A percentile compares a stretch with the other conserved stretches of the same genome.
phyloP scores from a whole-genome alignment of 1,140 invertebrate genomes.

The Pseudomyrmex pallidus region DNA sequence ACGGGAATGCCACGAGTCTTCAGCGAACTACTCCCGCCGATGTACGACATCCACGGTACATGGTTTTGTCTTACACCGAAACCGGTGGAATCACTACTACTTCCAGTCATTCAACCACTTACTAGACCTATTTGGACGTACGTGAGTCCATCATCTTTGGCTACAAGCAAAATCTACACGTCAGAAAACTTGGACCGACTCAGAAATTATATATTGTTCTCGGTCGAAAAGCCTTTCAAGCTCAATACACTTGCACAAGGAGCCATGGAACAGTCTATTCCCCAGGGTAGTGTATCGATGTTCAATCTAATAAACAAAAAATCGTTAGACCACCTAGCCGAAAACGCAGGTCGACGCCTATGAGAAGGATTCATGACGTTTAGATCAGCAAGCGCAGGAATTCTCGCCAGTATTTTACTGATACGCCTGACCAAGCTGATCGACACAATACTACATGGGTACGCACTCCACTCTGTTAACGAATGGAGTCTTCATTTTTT shows the following conservation, averaged over 20 bases:
- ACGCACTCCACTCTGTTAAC: neutral
- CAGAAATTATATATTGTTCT: conserved; percentile 20
- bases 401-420: neutral
- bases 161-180: conserved; percentile 32
- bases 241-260: neutral
- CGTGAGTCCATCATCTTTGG: neutral
- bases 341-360: neutral
- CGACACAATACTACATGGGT: neutral
- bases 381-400: neutral
- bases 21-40: neutral
- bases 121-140: neutral
- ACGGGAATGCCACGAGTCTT: neutral
- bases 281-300: neutral
- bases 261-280: neutral
- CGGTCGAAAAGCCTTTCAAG: neutral
- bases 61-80: neutral
- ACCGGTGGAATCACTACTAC: neutral
- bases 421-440: neutral
- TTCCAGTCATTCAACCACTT: neutral
- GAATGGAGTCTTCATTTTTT: neutral
- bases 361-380: neutral
- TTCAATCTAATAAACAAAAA: neutral
- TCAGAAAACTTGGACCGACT: neutral
- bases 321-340: neutral
- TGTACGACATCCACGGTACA: neutral